phyloP scores from a whole-genome alignment of 2,113 vertebrate species.

The Australoheros scitulus region DNA sequence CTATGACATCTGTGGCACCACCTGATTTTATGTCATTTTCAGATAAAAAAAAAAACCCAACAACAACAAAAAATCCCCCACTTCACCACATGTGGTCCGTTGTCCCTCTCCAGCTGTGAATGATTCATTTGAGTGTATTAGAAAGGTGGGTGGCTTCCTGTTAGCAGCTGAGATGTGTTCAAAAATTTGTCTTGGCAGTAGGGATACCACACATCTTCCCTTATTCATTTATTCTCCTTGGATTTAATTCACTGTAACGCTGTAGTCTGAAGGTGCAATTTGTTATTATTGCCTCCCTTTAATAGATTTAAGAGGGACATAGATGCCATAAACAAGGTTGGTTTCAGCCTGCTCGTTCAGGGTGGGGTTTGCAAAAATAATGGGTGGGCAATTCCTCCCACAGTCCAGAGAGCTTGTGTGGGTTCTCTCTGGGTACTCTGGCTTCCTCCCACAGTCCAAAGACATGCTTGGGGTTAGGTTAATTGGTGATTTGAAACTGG shows the following conservation, averaged over 20 bases:
- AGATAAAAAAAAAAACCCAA: background rate
- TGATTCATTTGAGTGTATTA: slow-evolving; percentile 41
- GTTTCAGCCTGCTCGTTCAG: background rate
- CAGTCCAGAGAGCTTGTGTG: too few relatives aligned
- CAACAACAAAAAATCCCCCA: background rate
- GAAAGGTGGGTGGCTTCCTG: slow-evolving; percentile 14
- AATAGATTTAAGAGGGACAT: background rate
- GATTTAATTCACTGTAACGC: background rate
- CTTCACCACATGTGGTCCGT: slow-evolving; percentile 37
- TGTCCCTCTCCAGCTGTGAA: slow-evolving; percentile 41
- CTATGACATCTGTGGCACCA: slow-evolving; percentile 58
- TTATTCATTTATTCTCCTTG: background rate
- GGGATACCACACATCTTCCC: background rate
- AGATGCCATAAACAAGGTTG: background rate
- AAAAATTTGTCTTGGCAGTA: background rate
- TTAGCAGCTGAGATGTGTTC: background rate
- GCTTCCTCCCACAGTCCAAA: too few relatives aligned
- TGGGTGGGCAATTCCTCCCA: background rate
- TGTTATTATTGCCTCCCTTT: background rate
- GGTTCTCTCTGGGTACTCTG: too few relatives aligned
- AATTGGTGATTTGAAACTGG: too few relatives aligned
- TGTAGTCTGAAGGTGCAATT: background rate
- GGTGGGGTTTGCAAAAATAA: background rate
- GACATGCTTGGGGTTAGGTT: too few relatives aligned
- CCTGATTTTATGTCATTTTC: slow-evolving; percentile 38